These are phyloP conservation scores for Tauraco hartlaubi DNA, from an alignment of 2,797 vertebrate species.

Conservation along the genomic window DNA sequence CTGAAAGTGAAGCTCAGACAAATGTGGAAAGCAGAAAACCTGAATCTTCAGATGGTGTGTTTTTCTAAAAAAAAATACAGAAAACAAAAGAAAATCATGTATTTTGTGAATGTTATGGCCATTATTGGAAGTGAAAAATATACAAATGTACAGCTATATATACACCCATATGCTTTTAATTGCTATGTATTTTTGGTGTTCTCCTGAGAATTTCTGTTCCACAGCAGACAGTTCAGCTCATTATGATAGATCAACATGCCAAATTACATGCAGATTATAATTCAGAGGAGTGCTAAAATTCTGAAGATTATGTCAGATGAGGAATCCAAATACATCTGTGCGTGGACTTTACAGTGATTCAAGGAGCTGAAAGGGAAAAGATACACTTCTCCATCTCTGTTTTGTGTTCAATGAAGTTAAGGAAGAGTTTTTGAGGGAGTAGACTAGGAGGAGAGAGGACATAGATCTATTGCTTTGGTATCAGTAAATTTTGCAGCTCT, in stretches of 20 bases:
- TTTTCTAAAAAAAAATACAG: background rate
- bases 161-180: background rate
- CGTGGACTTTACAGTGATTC: background rate
- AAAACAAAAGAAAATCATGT: background rate
- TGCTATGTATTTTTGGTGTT: background rate
- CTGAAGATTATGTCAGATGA: background rate
- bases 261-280: background rate
- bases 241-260: conserved; percentile 22
- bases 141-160: background rate
- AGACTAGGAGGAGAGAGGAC: background rate
- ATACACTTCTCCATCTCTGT: background rate
- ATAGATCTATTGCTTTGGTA: background rate
- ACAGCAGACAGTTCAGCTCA: background rate
- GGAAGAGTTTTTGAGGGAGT: background rate
- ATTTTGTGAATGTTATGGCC: background rate
- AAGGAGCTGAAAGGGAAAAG: background rate
- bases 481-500: background rate
- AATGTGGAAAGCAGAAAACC: background rate
- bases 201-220: background rate
- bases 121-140: background rate
- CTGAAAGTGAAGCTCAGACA: background rate
- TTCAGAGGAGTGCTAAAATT: background rate
- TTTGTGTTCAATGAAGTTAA: background rate
- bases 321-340: background rate
- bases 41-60: background rate